Base-by-base conservation (phyloP, 2,797 vertebrate genomes). In the Gadopsis bispinosus region DNA sequence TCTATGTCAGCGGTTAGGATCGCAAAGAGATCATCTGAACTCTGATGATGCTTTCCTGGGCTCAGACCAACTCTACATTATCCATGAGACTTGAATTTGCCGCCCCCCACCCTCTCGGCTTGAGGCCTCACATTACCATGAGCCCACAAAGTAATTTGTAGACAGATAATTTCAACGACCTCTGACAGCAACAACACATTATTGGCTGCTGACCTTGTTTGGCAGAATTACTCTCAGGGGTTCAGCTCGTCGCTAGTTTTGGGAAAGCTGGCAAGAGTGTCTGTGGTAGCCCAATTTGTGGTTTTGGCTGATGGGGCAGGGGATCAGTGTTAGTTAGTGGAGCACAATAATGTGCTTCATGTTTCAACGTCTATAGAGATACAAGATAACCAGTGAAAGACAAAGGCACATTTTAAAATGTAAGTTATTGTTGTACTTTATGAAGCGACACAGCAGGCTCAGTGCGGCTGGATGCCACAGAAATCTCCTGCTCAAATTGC, bases 1-100 rank as follows among this genome's bases (percentile, higher is more conserved):
- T 87, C 79, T 82, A 79, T 91, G 91, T 94, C 92, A 94, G 93
- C 90, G 65, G 83, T 92, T 86, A 85, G 83, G 88, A 91, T 92
- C 68, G 90, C 87, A 61, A 58, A 64, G 80, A 87, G 86, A 90
- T 90, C 88, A 91, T 92, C 87, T 87, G 83, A 90, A 88, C 86
- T 77, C 83, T 35, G 89, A 92, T 89, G 84, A 91, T 69, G 87
- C 85, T 88, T 92, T 91, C 77, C 84, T 93, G 92, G 91, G 87
- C 83, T 60, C 61, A 0, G 53, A 89, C 83, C 83, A 87, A 89
- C 80, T 88, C 84, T 10, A 78, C 74, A 77, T 88, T 91, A 91
- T 89, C 84, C 79, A 37, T 64, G 65, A 83, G 83, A 88, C 83
- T 75, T 75, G 69, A 82, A 81, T 91, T 87, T 83, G 70, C 79